Evolutionary conservation across 2,113 vertebrate genomes (phyloP).

Genomic region (Caloenas nicobarica): DNA sequence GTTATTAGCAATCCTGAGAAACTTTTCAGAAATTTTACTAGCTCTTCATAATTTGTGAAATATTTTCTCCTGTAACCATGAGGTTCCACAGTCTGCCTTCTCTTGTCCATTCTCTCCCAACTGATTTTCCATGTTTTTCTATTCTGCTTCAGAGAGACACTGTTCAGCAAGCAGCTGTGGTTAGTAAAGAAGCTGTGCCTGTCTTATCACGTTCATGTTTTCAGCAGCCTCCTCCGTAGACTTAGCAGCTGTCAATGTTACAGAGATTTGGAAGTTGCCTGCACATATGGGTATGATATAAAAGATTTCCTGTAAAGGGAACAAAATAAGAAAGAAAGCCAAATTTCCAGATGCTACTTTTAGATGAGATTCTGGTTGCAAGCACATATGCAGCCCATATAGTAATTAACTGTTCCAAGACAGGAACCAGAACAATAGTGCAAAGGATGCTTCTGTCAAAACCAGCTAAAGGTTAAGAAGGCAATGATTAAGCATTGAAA

Average conservation of each 20-base stretch:
- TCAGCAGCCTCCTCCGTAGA: neutral
- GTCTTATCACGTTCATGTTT: neutral
- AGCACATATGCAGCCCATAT: neutral
- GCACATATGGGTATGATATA: neutral
- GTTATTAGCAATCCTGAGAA: neutral
- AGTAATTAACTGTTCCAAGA: neutral
- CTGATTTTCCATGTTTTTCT: neutral
- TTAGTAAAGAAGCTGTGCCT: neutral
- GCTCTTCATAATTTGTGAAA: neutral
- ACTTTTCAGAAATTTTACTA: neutral
- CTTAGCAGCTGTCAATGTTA: neutral
- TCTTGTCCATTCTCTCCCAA: neutral
- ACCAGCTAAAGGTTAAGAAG: neutral
- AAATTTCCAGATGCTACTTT: slow-evolving; percentile 6
- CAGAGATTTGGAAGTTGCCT: neutral
- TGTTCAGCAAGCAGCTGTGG: neutral
- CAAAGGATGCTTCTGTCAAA: neutral
- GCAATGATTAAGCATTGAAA: neutral
- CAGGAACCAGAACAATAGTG: neutral
- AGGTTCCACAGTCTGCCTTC: neutral
- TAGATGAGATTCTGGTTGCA: neutral
- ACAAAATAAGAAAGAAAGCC: neutral
- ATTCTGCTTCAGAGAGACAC: neutral
- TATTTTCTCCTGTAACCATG: neutral
- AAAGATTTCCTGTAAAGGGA: neutral